Conservation (phyloP, 2,113 vertebrate species). For the Carassius carassius region DNA sequence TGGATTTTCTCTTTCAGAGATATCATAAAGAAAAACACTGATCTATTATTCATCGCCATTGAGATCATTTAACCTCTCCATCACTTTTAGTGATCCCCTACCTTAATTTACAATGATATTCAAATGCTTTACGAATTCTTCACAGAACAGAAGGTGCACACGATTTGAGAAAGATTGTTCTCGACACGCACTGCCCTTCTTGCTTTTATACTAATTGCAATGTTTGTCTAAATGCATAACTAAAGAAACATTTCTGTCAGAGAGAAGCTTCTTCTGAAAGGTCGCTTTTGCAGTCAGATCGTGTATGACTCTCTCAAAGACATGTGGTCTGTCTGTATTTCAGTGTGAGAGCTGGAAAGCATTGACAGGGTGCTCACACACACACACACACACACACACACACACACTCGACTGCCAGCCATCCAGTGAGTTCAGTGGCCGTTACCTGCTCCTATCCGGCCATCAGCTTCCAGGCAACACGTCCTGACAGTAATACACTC, state of each 20-base stretch:
- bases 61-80: constrained; percentile 28
- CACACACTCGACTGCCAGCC: constrained; percentile 5
- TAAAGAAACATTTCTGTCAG: background rate
- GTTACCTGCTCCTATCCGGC: constrained; percentile 26
- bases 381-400: background rate
- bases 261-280: background rate
- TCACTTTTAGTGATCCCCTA: constrained; percentile 19
- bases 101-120: constrained; percentile 12
- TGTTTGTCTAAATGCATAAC: background rate
- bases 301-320: background rate
- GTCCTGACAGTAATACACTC: constrained; percentile 48
- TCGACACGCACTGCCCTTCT: background rate
- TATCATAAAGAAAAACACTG: background rate
- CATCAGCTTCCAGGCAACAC: constrained; percentile 37
- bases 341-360: constrained; percentile 1
- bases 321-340: background rate
- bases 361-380: background rate
- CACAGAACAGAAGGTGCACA: background rate
- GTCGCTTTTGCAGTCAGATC: background rate
- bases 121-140: background rate
- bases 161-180: background rate
- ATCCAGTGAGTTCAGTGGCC: constrained; percentile 20
- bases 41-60: constrained; percentile 22
- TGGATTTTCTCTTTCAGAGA: constrained; percentile 7
- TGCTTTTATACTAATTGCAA: background rate